A percentile compares a stretch with the other conserved stretches of the same genome.
Evolutionary conservation across 2,113 vertebrate species (phyloP).

Genomic region (Platysteira castanea): DNA sequence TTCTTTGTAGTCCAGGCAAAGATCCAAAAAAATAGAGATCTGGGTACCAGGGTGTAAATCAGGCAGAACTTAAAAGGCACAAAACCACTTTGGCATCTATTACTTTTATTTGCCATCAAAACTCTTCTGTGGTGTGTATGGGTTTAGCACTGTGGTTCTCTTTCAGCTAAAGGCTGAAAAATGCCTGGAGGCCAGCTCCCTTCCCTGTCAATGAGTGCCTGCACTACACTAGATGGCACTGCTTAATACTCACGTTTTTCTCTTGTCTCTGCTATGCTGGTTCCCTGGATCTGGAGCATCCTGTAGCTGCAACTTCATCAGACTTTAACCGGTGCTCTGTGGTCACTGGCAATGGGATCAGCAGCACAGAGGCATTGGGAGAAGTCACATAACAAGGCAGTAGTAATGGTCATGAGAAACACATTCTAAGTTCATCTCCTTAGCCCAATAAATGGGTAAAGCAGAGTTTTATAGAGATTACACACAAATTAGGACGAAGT

Average conservation of each 20-base stretch:
- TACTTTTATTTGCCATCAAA: not conserved
- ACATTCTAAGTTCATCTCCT: accelerated
- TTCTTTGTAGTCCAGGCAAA: not conserved
- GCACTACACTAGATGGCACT: slow-evolving; percentile 54
- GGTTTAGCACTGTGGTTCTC: not conserved
- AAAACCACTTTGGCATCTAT: not conserved
- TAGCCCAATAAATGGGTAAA: not conserved
- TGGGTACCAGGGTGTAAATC: not conserved
- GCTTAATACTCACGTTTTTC: slow-evolving; percentile 16
- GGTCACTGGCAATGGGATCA: accelerated
- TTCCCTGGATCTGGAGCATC: not conserved
- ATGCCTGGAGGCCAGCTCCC: not conserved
- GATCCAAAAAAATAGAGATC: not conserved
- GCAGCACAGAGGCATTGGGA: not conserved
- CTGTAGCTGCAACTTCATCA: not conserved
- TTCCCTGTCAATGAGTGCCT: not conserved
- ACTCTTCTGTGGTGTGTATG: not conserved
- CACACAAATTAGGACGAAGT: not conserved
- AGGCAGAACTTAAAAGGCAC: not conserved
- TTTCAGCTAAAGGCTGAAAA: not conserved
- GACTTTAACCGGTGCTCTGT: not conserved
- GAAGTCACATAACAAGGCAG: not conserved
- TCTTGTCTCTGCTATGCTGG: not conserved
- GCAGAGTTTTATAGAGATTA: not conserved
- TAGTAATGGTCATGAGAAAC: not conserved